These are phyloP conservation scores for Coracopsis vasa DNA, from an alignment of 2,113 vertebrate genomes.

Conservation along the genomic window DNA sequence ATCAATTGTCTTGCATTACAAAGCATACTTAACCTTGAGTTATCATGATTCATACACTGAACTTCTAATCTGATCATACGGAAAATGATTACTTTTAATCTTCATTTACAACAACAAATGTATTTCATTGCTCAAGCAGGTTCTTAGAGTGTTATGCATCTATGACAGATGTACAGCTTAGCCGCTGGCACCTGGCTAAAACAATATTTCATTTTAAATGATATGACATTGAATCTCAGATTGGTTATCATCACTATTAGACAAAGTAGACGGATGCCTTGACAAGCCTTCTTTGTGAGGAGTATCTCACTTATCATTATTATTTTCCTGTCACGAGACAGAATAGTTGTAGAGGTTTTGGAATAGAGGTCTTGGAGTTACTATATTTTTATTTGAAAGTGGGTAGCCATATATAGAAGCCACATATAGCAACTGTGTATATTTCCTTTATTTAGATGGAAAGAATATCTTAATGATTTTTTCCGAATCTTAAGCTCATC, in stretches of 20 bases:
- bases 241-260: neutral
- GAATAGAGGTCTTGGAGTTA: neutral
- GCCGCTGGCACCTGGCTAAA: neutral
- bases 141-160: neutral
- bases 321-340: neutral
- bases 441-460: neutral
- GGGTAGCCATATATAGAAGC: neutral
- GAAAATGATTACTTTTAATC: neutral
- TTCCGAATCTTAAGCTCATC: neutral
- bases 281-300: neutral
- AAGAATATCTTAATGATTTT: neutral
- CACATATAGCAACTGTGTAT: neutral
- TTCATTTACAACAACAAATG: neutral
- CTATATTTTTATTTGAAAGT: neutral
- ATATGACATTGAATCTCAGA: neutral
- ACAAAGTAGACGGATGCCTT: neutral
- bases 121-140: neutral
- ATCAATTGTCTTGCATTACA: neutral
- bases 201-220: neutral
- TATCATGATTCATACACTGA: neutral
- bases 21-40: conserved; percentile 1
- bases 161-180: neutral
- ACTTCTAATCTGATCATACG: neutral
- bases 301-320: neutral
- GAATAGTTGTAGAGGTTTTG: neutral